These are phyloP conservation scores for Origma solitaria DNA, from an alignment of 2,113 vertebrate genomes.

Conservation along the genomic window DNA sequence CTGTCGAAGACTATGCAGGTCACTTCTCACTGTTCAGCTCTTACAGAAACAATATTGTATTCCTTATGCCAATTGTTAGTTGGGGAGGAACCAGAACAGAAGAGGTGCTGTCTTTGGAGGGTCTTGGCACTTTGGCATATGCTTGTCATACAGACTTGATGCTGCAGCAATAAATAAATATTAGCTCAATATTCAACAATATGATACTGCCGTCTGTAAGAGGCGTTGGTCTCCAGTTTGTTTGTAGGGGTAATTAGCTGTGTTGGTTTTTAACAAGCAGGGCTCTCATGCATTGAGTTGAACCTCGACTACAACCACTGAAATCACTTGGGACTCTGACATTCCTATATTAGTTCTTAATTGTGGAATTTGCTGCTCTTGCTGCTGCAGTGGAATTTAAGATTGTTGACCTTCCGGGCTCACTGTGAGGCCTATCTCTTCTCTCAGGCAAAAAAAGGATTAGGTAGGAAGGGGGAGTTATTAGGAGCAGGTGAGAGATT, in stretches of 20 bases:
- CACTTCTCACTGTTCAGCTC: constrained; percentile 19
- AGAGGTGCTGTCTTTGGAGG: neutral
- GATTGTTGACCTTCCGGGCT: neutral
- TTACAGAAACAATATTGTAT: constrained; percentile 44
- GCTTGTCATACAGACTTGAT: neutral
- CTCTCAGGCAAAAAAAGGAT: neutral
- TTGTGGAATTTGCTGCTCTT: constrained; percentile 7
- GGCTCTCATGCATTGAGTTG: neutral
- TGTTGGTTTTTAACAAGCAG: neutral
- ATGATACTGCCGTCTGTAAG: neutral
- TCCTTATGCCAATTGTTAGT: neutral
- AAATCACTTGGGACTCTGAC: neutral
- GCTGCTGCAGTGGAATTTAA: neutral
- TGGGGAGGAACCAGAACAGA: neutral
- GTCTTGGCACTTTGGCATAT: neutral
- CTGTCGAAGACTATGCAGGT: neutral
- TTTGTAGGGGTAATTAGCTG: neutral
- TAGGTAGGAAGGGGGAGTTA: neutral
- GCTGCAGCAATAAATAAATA: neutral
- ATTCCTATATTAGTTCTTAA: neutral
- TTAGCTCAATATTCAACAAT: neutral
- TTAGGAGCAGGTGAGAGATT: neutral
- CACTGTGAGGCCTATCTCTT: neutral
- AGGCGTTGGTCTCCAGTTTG: neutral
- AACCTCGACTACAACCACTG: neutral